A percentile compares a stretch with the other conserved stretches of the same genome.
Conservation (phyloP, 1,140 invertebrate species). For the Scaptomyza montana region DNA sequence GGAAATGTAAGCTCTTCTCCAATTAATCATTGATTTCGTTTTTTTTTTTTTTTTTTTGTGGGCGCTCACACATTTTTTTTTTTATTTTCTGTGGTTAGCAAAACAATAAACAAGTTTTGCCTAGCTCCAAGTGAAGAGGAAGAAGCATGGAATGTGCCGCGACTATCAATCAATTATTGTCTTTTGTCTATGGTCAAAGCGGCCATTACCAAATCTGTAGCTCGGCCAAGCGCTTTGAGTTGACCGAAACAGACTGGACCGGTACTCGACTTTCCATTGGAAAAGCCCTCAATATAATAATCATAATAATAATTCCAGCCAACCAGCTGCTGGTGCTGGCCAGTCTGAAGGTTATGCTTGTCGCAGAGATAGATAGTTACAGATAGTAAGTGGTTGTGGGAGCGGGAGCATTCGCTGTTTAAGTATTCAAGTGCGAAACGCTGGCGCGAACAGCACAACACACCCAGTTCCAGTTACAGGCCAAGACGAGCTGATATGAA, state of each 20-base stretch:
- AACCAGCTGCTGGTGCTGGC: constrained; percentile 19
- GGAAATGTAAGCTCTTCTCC: constrained; percentile 40
- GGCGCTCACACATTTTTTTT: constrained; percentile 59
- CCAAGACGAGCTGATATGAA: constrained; percentile 25
- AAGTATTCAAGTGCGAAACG: constrained; percentile 61
- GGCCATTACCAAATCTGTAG: constrained; percentile 46
- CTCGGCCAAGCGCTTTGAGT: neutral
- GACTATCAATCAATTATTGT: constrained; percentile 77
- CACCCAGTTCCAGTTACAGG: constrained; percentile 64
- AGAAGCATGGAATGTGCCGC: constrained; percentile 76
- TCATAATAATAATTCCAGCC: constrained; percentile 18
- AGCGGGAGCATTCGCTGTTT: constrained; percentile 39
- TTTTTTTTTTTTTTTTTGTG: constrained; percentile 48
- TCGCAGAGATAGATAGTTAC: neutral
- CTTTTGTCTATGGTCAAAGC: constrained; percentile 52
- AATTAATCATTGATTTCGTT: constrained; percentile 73
- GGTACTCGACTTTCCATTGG: constrained; percentile 75
- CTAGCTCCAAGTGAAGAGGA: constrained; percentile 40
- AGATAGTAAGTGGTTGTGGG: constrained; percentile 21
- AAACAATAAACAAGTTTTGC: constrained; percentile 70
- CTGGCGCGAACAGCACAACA: constrained; percentile 42
- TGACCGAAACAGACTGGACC: constrained; percentile 47
- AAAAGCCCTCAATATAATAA: constrained; percentile 60
- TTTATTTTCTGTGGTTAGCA: constrained; percentile 49
- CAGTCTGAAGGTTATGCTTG: constrained; percentile 60